These are phyloP conservation scores for Cirrhinus mrigala DNA, from an alignment of 2,797 vertebrate genomes.

Conservation along the genomic window DNA sequence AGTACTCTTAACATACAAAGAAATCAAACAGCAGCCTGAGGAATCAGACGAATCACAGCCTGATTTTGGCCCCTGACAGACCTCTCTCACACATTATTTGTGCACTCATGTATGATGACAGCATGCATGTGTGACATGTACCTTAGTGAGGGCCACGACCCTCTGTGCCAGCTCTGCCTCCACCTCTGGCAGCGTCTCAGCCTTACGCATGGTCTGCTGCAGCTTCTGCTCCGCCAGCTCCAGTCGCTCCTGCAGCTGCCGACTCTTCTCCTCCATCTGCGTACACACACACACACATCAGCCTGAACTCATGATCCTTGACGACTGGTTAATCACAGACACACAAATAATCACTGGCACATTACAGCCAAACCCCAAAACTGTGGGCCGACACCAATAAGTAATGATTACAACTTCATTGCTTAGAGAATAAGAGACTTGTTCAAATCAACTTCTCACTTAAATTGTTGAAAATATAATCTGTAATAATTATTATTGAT, in stretches of 20 bases:
- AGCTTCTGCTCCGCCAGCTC: slow-evolving; percentile 96
- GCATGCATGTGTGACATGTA: not conserved
- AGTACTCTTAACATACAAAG: too few relatives aligned
- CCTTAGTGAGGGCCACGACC: slow-evolving; percentile 94
- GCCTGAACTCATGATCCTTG: not conserved
- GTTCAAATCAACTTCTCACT: too few relatives aligned
- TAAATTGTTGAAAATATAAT: too few relatives aligned
- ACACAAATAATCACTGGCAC: not conserved
- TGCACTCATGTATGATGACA: too few relatives aligned
- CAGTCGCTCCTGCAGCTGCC: slow-evolving; percentile 93
- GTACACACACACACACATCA: not conserved
- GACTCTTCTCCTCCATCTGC: slow-evolving; percentile 92
- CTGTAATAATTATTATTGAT: too few relatives aligned
- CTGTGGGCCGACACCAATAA: not conserved
- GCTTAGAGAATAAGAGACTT: too few relatives aligned
- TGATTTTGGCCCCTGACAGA: not conserved
- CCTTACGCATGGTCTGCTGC: slow-evolving; percentile 94
- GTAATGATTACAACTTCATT: not conserved
- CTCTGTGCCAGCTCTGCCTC: slow-evolving; percentile 95
- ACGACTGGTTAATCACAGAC: not conserved
- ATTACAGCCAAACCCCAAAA: too few relatives aligned
- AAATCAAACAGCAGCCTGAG: too few relatives aligned
- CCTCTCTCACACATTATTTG: too few relatives aligned
- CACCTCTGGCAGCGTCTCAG: slow-evolving; percentile 94
- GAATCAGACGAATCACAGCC: not conserved